These are phyloP conservation scores for Channa argus DNA, from an alignment of 2,113 vertebrate genomes.

Conservation along the genomic window DNA sequence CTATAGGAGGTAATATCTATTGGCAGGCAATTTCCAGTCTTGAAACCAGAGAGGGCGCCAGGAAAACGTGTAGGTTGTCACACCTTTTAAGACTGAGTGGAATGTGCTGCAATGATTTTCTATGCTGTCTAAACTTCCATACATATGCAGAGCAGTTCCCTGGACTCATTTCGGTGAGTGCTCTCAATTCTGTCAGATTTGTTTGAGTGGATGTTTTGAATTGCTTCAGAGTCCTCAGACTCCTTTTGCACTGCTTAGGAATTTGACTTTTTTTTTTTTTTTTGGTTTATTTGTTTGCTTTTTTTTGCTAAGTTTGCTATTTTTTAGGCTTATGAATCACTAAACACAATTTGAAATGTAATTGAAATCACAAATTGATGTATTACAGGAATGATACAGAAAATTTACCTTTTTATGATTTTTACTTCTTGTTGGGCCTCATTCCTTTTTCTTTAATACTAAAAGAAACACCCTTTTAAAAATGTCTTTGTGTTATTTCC, in stretches of 20 bases:
- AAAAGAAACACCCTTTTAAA: too few species aligned
- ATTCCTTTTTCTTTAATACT: too few species aligned
- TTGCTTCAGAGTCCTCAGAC: conserved; percentile 11
- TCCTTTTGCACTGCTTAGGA: conserved; percentile 10
- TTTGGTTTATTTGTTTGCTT: too few species aligned
- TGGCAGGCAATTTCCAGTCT: conserved; percentile 33
- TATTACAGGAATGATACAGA: too few species aligned
- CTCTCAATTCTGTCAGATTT: conserved; percentile 38
- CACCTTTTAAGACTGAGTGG: conserved; percentile 25
- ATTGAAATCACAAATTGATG: too few species aligned
- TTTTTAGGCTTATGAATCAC: too few species aligned
- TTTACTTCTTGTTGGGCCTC: too few species aligned
- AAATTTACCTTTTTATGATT: too few species aligned
- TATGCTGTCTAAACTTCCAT: conserved; percentile 35
- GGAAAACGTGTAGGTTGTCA: conserved; percentile 49
- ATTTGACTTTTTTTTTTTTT: neutral
- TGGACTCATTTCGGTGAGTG: conserved; percentile 44
- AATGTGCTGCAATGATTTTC: conserved; percentile 24
- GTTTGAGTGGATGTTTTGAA: conserved; percentile 34
- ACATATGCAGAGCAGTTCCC: conserved; percentile 46
- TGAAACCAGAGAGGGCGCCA: conserved; percentile 24
- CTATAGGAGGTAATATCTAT: conserved; percentile 48
- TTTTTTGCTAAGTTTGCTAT: neutral
- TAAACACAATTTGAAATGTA: too few species aligned
- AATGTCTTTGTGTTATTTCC: neutral